Evolutionary conservation across 1,140 invertebrate genomes (phyloP).

Genomic region (Heliconius melpomene): DNA sequence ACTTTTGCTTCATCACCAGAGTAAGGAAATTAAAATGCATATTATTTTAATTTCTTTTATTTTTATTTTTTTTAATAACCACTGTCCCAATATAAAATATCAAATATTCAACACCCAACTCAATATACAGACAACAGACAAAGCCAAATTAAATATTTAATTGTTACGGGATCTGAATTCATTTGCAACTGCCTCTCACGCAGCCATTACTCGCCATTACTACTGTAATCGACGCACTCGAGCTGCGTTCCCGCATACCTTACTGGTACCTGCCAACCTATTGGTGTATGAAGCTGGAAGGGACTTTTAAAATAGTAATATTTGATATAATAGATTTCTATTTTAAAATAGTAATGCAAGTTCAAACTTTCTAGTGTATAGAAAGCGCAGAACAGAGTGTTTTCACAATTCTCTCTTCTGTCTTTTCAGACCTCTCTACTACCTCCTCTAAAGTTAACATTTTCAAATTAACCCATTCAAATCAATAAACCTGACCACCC

Average conservation of each 20-base stretch:
- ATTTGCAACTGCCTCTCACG: slow-evolving; percentile 40
- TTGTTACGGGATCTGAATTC: slow-evolving; percentile 18
- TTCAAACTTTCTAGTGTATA: no score
- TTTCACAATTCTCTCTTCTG: no score
- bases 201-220: slow-evolving; percentile 43
- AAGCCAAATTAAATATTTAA: slow-evolving; percentile 12
- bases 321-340: no score
- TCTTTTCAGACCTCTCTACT: no score
- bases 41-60: no score
- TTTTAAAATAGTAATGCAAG: no score
- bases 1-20: no score
- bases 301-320: neutral
- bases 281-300: neutral
- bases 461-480: no score
- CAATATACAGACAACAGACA: neutral
- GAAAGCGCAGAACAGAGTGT: no score
- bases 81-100: neutral
- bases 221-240: slow-evolving; percentile 39
- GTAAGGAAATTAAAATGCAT: no score
- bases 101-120: neutral
- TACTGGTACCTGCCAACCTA: neutral
- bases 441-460: no score
- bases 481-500: no score
- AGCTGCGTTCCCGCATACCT: slow-evolving; percentile 36
- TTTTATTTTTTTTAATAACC: neutral